These are phyloP conservation scores for Cerceris rybyensis DNA, from an alignment of 2,888 invertebrate species.

Conservation along the genomic window DNA sequence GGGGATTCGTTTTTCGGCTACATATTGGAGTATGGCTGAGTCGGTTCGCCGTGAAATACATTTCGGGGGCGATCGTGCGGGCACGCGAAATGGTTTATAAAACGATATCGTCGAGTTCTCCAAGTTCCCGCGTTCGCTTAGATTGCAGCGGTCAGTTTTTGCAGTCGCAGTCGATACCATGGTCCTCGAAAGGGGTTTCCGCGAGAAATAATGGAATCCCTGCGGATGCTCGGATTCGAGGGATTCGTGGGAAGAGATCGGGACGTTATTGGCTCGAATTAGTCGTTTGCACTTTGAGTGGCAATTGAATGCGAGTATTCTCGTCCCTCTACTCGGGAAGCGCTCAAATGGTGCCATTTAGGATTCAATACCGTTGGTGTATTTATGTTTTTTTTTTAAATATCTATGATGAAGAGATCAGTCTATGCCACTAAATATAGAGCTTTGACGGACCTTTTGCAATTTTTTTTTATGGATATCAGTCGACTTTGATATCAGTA, in stretches of 20 bases:
- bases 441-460: too few relatives aligned
- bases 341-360: too few relatives aligned
- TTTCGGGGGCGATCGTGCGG: slow-evolving; percentile 21
- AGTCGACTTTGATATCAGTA: too few relatives aligned
- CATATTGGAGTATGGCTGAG: background rate
- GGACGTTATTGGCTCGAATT: too few relatives aligned
- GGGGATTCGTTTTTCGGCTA: background rate
- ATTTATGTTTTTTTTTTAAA: too few relatives aligned
- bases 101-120: slow-evolving; percentile 31
- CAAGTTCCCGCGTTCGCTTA: background rate
- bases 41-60: background rate
- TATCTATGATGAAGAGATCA: too few relatives aligned
- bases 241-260: too few relatives aligned
- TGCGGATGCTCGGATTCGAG: slow-evolving; percentile 10
- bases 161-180: slow-evolving; percentile 29
- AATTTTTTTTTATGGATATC: too few relatives aligned
- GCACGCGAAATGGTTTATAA: slow-evolving; percentile 28
- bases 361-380: too few relatives aligned
- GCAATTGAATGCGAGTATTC: too few relatives aligned
- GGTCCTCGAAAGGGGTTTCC: slow-evolving; percentile 3
- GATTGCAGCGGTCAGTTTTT: slow-evolving; percentile 24
- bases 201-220: slow-evolving; percentile 29
- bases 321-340: too few relatives aligned
- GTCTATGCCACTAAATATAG: too few relatives aligned
- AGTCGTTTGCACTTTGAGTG: background rate